Evolutionary conservation across 2,888 invertebrate species (phyloP), one percentile per base, ranked within the genome.

Genomic region (Bellardia pandia): DNA sequence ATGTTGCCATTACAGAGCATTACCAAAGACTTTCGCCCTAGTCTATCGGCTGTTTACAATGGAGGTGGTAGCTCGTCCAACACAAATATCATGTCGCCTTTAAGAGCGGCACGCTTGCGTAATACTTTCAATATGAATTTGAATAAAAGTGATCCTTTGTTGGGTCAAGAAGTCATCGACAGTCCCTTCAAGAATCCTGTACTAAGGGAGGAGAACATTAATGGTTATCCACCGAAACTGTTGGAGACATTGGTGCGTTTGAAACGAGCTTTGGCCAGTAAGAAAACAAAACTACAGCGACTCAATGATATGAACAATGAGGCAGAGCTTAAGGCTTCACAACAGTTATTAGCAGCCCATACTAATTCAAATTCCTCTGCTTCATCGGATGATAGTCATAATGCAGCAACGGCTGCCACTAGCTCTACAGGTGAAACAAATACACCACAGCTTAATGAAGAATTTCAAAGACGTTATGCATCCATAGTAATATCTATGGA

Each of bases 381-480:
- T 0, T 87, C 89, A 11, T 90, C 90, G 11, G 90, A 90, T 37
- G 89, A 89, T n/a, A 88, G 89, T 56, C 86, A 82, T 82, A 88
- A 53, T 62, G 72, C 78, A 2, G 62, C 48, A 3, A 68, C 76
- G 9, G 16, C 82, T 23, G 60, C 53, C 13, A 45, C 3, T 33
- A 68, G 69, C 6, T 16, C 79, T 9, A 72, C 58, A 1, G 42
- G 33, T 13, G 86, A 84, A 53, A 78, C 76, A 8, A 80, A 66
- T 69, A 58, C 76, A 0, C 89, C 87, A 0, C 89, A 88, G 42
- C 83, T 90, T 90, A 95, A 97, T 5, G 96, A 97, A 87, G 98
- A 98, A 91, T 99, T 98, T 93, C 98, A 98, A 93, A 95, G 97
- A 90, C 96, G 96, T 91, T 99, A 99, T 94, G 99, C 99, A 14